phyloP scores from a whole-genome alignment of 2,113 vertebrate species.

The Dermatemys mawii region DNA sequence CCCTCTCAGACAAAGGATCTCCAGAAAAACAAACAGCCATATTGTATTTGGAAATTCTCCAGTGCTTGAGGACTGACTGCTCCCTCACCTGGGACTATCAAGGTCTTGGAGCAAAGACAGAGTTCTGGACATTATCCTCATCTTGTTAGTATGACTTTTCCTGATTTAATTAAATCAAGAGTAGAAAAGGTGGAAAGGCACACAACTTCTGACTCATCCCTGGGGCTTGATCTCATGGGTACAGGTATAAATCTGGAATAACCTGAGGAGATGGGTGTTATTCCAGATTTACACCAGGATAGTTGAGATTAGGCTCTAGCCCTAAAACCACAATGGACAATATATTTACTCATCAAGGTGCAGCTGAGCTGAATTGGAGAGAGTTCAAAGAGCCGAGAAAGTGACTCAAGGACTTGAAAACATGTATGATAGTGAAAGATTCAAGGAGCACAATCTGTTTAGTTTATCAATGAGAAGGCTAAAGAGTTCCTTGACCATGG shows the following conservation, averaged over 20 bases:
- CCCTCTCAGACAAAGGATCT: too few relatives aligned
- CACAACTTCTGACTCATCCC: neutral
- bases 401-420: neutral
- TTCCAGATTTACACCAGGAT: neutral
- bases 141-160: neutral
- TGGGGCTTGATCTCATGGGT: neutral
- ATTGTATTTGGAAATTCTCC: too few relatives aligned
- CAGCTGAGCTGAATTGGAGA: neutral
- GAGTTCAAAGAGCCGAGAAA: neutral
- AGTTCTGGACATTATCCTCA: neutral
- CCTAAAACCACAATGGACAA: neutral
- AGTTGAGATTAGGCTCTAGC: neutral
- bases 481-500: neutral
- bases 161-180: neutral
- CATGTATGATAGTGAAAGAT: neutral
- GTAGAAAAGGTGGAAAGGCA: neutral
- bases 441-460: neutral
- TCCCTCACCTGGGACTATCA: too few relatives aligned
- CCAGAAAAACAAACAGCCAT: too few relatives aligned
- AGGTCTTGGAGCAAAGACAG: too few relatives aligned
- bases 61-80: too few relatives aligned
- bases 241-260: neutral
- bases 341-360: neutral
- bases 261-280: neutral
- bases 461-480: neutral